Percentiles rank a stretch among this genome's conserved stretches.
Conservation (phyloP, 35 echinoderm and acorn worm genomes). For the Apostichopus parvimensis region DNA sequence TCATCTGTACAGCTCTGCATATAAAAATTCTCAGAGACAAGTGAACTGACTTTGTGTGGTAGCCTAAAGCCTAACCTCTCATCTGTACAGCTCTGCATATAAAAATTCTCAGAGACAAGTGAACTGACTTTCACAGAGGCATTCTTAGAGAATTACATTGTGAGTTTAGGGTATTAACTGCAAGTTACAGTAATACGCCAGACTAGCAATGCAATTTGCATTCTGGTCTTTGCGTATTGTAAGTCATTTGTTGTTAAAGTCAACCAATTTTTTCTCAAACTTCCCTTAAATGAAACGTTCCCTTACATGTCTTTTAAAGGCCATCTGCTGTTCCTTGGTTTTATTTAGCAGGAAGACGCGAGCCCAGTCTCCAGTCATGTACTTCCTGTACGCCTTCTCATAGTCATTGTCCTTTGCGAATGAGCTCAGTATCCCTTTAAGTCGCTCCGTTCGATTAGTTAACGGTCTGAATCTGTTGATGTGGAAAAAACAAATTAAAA, state of each 20-base stretch:
- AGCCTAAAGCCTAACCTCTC: no score
- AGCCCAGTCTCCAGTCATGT: constrained; percentile 84
- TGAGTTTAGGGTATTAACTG: no score
- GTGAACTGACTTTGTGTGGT: no score
- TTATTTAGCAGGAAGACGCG: constrained; percentile 81
- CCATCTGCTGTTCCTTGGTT: constrained; percentile 77
- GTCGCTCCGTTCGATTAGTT: constrained; percentile 63
- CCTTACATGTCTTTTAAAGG: constrained; percentile 94
- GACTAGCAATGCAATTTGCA: neutral
- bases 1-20: no score
- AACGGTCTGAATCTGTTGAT: constrained; percentile 77
- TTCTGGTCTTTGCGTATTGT: neutral
- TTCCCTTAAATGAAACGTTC: neutral
- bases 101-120: no score
- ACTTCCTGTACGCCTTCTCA: constrained; percentile 69
- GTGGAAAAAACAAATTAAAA: neutral
- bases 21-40: no score
- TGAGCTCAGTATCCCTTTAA: constrained; percentile 52
- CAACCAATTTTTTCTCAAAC: neutral
- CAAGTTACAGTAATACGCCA: no score
- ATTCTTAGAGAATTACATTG: no score
- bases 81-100: no score
- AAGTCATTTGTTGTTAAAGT: neutral
- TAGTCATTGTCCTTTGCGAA: constrained; percentile 85
- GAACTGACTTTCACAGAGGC: no score